Base-by-base conservation (phyloP, 2,888 invertebrate genomes). In the Caenorhabditis sp. region DNA sequence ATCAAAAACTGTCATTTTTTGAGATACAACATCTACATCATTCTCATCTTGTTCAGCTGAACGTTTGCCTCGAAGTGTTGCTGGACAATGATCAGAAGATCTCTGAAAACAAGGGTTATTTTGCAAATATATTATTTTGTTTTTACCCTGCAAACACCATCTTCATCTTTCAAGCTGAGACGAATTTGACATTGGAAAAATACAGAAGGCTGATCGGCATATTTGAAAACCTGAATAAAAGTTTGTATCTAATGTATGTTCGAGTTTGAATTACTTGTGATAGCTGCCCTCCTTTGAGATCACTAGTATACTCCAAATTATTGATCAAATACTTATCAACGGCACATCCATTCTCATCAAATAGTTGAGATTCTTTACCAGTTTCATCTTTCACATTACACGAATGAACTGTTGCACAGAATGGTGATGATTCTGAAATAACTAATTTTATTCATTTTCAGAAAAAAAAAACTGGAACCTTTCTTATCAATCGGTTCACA, bases 341-440 rank as follows among this genome's bases (percentile, higher is more conserved):
- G 1, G 86, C 80, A 62, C 86, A 86, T 23, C 86, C 86, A 60
- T 83, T 85, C 65, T 86, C 84, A 67, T 86, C 86, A 25, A 86
- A 75, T n/a, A 86, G 70, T 61, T 81, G 82, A 52, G 83, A 84
- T 69, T 80, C 77, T 23, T 75, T 77, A 5, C 83, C 85, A 25
- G 78, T 75, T 57, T 82, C 84, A 59, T 86, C 84, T 56, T 80
- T 78, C 12, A 84, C 84, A 38, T 71, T 80, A 69, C 86, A 86
- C 8, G 81, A 83, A 61, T 85, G 84, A 3, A 85, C 82, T 0
- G 84, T 84, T 31, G 82, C 83, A 66, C 85, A 85, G 61, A 83
- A 85, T n/a, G 80, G 77, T 25, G 76, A 74, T 23, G 62, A 64
- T 20, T 69, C 83, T 83, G 10, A 17, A 43, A 43, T 17, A 43